phyloP scores from a whole-genome alignment of 2,113 vertebrate genomes.

The Ptilonorhynchus violaceus region DNA sequence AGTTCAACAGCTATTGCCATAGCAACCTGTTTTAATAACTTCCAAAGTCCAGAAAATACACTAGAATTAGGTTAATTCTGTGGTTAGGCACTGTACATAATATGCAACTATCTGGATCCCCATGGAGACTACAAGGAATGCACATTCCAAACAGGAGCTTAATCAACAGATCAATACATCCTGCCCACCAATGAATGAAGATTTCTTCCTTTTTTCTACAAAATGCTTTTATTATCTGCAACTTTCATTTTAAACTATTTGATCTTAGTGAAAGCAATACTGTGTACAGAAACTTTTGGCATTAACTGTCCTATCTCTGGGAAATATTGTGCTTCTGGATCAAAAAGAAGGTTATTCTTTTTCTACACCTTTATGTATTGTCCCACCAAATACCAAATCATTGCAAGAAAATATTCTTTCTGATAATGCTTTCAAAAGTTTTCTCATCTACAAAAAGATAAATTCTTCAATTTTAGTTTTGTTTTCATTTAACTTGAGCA shows the following conservation, averaged over 20 bases:
- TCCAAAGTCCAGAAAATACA: background rate
- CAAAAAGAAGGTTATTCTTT: background rate
- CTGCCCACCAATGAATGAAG: background rate
- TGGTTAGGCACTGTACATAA: background rate
- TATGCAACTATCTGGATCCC: background rate
- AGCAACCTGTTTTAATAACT: conserved; percentile 48
- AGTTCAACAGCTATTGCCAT: conserved; percentile 42
- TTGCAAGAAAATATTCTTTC: background rate
- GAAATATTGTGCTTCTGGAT: background rate
- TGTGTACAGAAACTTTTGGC: background rate
- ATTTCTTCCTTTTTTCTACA: background rate
- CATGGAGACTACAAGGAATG: background rate
- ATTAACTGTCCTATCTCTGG: background rate
- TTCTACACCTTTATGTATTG: background rate
- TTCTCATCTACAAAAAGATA: background rate
- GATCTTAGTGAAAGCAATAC: background rate
- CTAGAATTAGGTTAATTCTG: conserved; percentile 42
- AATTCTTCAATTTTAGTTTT: background rate
- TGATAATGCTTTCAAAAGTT: background rate
- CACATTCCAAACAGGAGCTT: background rate
- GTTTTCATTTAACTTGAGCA: background rate
- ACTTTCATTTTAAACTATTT: background rate
- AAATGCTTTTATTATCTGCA: background rate
- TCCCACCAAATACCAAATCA: background rate
- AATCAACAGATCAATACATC: background rate